Evolutionary conservation across 1,140 invertebrate species (phyloP), one percentile per base, ranked within the genome.

Genomic region (Araneus ventricosus): DNA sequence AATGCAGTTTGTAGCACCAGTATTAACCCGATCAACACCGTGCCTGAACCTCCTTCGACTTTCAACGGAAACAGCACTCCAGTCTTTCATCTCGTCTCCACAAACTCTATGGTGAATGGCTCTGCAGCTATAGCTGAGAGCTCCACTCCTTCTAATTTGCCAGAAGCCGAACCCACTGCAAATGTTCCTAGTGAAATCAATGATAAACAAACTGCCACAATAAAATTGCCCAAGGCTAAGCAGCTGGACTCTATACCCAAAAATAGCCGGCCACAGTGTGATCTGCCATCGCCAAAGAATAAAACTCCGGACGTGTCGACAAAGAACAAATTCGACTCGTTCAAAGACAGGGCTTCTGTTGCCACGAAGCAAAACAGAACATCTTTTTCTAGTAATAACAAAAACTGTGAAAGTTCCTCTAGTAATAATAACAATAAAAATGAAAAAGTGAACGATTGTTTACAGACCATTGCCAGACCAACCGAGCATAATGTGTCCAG

Each of bases 261-360:
- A 89, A 89, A 37, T 45, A 92, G 63, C 85, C 34, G 88, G 41
- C 30, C 67, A 59, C 52, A 8, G 5, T 93, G 92, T 93, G 92
- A 93, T 93, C n/a, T 84, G 17, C 92, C 92, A 24, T 93, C 92
- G 84, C 92, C 92, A 93, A 93, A 93, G 92, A 93, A 84, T 89
- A 93, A 93, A 67, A 93, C 86, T 80, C 70, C 86, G 17, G 92
- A 88, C 39, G 34, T 79, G 45, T 67, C 86, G 37, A 52, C 87
- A 82, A 93, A 89, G 87, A 93, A 93, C 86, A 93, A 93, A 93
- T 93, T 87, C 67, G 90, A 92, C 85, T 39, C 82, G 8, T 91
- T 91, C 39, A 91, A 91, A 67, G 90, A 92, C 34, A 86, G 82
- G 82, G 27, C 61, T n/a, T n/a, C 92, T 39, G 20, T 41, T 79